Percentiles rank a stretch among this genome's conserved stretches.
phyloP scores from a whole-genome alignment of 2,113 vertebrate genomes.

The Macroglossus sobrinus region DNA sequence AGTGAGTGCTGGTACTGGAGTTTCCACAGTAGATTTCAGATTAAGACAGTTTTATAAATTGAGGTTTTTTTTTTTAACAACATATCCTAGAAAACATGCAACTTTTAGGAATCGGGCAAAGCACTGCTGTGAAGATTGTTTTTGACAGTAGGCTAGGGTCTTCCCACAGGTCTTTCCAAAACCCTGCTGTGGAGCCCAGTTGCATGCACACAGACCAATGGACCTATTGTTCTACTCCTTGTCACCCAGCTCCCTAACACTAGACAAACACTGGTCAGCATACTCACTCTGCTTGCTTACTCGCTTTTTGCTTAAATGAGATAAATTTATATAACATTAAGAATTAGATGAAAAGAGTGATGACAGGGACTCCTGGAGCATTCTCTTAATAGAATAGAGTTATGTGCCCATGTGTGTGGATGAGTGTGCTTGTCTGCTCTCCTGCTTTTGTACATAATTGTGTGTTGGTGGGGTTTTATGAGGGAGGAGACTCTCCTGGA shows the following conservation, averaged over 20 bases:
- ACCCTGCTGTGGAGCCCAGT: too few relatives aligned
- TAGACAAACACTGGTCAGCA: background rate
- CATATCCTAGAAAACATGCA: background rate
- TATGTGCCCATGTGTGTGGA: background rate
- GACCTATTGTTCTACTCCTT: background rate
- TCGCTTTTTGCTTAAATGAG: background rate
- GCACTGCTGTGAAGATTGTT: background rate
- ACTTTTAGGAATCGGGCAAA: background rate
- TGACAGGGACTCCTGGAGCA: background rate
- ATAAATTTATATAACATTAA: background rate
- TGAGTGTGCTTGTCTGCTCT: background rate
- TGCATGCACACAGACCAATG: background rate
- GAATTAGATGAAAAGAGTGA: background rate
- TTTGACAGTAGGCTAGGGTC: background rate
- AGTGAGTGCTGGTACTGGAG: background rate
- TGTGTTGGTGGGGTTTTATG: background rate
- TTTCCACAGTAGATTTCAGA: background rate
- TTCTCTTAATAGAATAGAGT: background rate
- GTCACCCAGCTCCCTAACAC: background rate
- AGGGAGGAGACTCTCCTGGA: background rate
- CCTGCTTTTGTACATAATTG: background rate
- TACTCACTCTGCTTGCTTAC: too few relatives aligned
- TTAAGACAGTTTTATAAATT: background rate
- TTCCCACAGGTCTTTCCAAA: background rate
- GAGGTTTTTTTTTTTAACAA: background rate